Percentiles rank a stretch among this genome's conserved stretches.
Conservation (phyloP, 2,888 invertebrate species). For the Rhodophaea formosa region DNA sequence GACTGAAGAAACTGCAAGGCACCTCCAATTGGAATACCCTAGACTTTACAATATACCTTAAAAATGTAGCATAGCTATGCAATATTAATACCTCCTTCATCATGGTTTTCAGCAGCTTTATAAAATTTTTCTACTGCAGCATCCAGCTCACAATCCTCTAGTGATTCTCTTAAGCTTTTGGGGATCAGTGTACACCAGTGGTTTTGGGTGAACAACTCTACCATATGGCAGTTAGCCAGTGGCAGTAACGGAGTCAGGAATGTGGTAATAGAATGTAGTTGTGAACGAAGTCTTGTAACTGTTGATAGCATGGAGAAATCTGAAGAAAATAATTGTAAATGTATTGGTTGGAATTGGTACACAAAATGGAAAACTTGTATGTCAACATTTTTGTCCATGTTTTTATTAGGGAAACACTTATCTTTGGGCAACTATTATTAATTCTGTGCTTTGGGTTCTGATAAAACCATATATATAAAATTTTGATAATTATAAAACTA, state of each 20-base stretch:
- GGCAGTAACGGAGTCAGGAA: constrained; percentile 82
- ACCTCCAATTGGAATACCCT: too few species aligned
- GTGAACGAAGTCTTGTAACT: constrained; percentile 43
- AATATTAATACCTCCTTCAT: constrained; percentile 24
- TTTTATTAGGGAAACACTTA: too few species aligned
- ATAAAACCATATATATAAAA: too few species aligned
- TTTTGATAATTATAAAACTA: too few species aligned
- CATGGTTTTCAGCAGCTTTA: constrained; percentile 36
- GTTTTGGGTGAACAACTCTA: constrained; percentile 81
- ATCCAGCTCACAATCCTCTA: constrained; percentile 63
- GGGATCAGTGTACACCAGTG: constrained; percentile 85
- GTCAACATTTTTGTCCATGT: too few species aligned
- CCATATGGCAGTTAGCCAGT: constrained; percentile 89
- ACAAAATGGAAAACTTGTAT: too few species aligned
- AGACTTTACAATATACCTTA: too few species aligned
- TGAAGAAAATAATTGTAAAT: background rate
- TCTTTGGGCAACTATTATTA: too few species aligned
- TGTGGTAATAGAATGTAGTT: constrained; percentile 72
- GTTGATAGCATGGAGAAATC: constrained; percentile 20
- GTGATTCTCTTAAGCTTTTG: constrained; percentile 67
- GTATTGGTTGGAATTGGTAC: background rate
- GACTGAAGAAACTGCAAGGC: too few species aligned
- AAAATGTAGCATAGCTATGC: too few species aligned
- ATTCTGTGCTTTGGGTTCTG: too few species aligned
- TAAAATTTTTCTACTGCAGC: constrained; percentile 77